phyloP scores from a whole-genome alignment of 2,888 invertebrate genomes.

The Tenthredo distinguenda region DNA sequence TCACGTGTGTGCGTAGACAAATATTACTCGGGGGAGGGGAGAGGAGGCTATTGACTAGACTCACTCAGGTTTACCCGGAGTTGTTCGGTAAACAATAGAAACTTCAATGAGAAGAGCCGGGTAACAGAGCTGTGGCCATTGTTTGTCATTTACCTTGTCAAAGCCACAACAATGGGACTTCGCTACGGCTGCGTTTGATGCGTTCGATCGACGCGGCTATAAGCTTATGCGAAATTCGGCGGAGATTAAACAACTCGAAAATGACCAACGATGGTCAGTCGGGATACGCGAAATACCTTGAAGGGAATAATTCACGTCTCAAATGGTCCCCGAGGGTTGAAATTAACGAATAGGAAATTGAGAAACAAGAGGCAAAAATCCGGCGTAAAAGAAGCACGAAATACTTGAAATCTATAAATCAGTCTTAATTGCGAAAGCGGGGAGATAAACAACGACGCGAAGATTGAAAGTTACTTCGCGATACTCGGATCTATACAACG shows the following conservation, averaged over 20 bases:
- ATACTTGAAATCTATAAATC: conserved; percentile 35
- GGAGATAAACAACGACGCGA: not conserved
- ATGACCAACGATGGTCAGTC: not conserved
- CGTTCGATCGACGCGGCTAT: conserved; percentile 13
- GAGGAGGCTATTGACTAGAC: not conserved
- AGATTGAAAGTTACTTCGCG: conserved; percentile 33
- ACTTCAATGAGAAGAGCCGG: conserved; percentile 26
- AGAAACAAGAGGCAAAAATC: not conserved
- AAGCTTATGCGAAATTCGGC: not conserved
- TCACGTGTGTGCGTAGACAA: not conserved
- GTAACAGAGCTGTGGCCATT: conserved; percentile 4
- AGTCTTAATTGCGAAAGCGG: conserved; percentile 32
- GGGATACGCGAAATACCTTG: not conserved
- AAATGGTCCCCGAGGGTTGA: not conserved
- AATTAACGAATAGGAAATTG: not conserved
- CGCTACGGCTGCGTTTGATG: not conserved
- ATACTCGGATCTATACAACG: not conserved
- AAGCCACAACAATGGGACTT: conserved; percentile 19
- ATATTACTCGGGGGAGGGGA: not conserved
- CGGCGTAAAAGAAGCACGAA: not conserved
- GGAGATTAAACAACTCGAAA: not conserved
- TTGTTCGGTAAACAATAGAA: conserved; percentile 7
- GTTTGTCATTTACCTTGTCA: conserved; percentile 19
- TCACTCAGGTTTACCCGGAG: not conserved
- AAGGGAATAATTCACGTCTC: too few relatives aligned